phyloP scores from a whole-genome alignment of 2,888 invertebrate species.

The Lasioglossum vierecki region DNA sequence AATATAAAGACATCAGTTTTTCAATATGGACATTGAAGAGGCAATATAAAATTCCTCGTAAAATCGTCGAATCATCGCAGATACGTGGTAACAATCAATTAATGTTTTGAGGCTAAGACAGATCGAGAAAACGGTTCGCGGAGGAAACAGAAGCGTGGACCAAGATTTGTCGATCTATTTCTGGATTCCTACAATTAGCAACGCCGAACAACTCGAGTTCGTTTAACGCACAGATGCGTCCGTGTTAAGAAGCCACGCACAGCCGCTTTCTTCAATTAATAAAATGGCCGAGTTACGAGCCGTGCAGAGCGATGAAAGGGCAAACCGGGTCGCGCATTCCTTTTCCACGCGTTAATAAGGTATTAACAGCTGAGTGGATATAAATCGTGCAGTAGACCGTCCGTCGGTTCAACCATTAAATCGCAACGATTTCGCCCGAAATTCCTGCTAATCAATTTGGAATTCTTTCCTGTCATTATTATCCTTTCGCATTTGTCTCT shows the following conservation, averaged over 20 bases:
- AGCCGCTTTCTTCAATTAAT: conserved; percentile 29
- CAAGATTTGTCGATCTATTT: conserved; percentile 10
- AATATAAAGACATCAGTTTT: too few relatives aligned
- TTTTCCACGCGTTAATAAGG: conserved; percentile 36
- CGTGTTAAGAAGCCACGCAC: neutral
- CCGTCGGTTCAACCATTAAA: conserved; percentile 13
- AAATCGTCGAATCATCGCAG: neutral
- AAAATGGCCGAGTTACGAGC: neutral
- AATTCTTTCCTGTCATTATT: neutral
- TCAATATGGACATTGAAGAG: too few relatives aligned
- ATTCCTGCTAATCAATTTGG: neutral
- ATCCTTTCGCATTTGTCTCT: neutral
- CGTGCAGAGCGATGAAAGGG: conserved; percentile 31
- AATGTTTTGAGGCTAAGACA: neutral
- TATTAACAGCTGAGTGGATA: conserved; percentile 40
- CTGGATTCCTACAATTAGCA: neutral
- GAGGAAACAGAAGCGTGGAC: neutral
- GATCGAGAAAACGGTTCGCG: neutral
- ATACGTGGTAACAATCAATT: neutral
- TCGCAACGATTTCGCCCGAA: conserved; percentile 5
- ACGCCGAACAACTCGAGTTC: too few relatives aligned
- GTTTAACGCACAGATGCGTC: conserved; percentile 1
- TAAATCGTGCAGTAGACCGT: conserved; percentile 20
- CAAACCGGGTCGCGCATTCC: conserved; percentile 17
- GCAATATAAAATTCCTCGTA: neutral